These are phyloP conservation scores for Ornithoptera alexandrae DNA, from an alignment of 2,888 invertebrate species.

Conservation along the genomic window DNA sequence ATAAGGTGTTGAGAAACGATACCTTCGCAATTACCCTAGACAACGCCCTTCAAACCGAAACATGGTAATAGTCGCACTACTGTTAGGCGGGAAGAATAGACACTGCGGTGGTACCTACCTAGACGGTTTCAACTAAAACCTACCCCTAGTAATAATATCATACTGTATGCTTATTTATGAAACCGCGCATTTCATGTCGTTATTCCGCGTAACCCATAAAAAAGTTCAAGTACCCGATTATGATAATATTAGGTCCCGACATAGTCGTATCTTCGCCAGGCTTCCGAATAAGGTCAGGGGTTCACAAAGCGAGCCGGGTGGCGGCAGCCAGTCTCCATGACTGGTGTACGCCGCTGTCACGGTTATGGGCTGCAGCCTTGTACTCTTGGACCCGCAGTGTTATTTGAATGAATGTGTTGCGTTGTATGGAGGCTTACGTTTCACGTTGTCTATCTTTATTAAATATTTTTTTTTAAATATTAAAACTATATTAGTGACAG, in stretches of 20 bases:
- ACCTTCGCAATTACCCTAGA: too few species aligned
- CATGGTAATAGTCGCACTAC: too few species aligned
- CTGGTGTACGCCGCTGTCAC: conserved; percentile 33
- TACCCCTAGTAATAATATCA: too few species aligned
- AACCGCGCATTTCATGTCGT: background rate
- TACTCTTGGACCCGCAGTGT: conserved; percentile 43
- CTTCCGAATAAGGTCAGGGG: conserved; percentile 37
- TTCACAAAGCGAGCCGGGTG: conserved; percentile 46
- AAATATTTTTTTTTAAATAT: background rate
- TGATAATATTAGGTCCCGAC: conserved; percentile 17
- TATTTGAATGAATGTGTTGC: conserved; percentile 39
- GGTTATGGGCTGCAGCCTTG: conserved; percentile 46
- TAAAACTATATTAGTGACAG: too few species aligned
- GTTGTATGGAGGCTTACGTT: conserved; percentile 9
- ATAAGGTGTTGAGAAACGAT: too few species aligned
- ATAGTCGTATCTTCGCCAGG: conserved; percentile 20
- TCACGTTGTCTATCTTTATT: background rate
- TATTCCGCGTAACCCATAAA: conserved; percentile 11
- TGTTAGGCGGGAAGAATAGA: too few species aligned
- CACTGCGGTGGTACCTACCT: too few species aligned
- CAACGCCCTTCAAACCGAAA: too few species aligned
- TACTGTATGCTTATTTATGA: background rate
- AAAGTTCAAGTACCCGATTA: conserved; percentile 17
- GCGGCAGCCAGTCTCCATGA: conserved; percentile 37
- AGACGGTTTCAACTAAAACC: too few species aligned